phyloP scores from a whole-genome alignment of 2,797 vertebrate genomes.

The Sylvia borin region DNA sequence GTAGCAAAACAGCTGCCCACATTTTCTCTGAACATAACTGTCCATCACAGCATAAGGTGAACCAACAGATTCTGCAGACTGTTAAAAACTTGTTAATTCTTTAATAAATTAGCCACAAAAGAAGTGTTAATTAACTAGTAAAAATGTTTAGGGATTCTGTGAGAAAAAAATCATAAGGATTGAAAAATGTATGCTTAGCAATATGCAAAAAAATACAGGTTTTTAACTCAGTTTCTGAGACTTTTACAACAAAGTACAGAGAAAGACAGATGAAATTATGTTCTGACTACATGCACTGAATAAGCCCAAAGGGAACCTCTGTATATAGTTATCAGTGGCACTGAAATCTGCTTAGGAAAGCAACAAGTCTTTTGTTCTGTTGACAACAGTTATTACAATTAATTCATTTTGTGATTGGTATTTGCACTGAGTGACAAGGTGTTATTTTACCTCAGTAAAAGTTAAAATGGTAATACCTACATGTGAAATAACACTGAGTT shows the following conservation, averaged over 20 bases:
- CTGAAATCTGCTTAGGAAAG: conserved; percentile 83
- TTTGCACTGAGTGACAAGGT: conserved; percentile 92
- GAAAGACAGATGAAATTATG: conserved; percentile 76
- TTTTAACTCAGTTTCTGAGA: conserved; percentile 68
- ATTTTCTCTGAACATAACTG: not conserved
- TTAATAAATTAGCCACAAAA: conserved; percentile 28
- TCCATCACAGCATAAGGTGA: not conserved
- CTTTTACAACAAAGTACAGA: conserved; percentile 66
- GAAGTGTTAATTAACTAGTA: conserved; percentile 48
- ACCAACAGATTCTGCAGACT: not conserved
- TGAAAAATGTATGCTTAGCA: conserved; percentile 58
- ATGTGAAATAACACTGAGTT: conserved; percentile 80
- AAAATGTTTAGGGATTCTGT: conserved; percentile 42
- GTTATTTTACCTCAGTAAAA: conserved; percentile 92
- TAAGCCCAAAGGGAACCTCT: conserved; percentile 72
- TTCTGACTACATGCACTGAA: conserved; percentile 67
- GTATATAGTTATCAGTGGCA: conserved; percentile 74
- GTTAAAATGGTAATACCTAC: conserved; percentile 89
- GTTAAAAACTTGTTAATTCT: conserved; percentile 32
- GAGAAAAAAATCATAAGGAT: conserved; percentile 36
- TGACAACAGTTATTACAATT: conserved; percentile 94
- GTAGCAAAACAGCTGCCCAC: not conserved
- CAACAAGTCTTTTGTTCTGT: conserved; percentile 89
- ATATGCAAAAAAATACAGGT: conserved; percentile 67
- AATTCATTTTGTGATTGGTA: conserved; percentile 92